phyloP scores from a whole-genome alignment of 1,140 invertebrate species.

The Luehdorfia chinensis region DNA sequence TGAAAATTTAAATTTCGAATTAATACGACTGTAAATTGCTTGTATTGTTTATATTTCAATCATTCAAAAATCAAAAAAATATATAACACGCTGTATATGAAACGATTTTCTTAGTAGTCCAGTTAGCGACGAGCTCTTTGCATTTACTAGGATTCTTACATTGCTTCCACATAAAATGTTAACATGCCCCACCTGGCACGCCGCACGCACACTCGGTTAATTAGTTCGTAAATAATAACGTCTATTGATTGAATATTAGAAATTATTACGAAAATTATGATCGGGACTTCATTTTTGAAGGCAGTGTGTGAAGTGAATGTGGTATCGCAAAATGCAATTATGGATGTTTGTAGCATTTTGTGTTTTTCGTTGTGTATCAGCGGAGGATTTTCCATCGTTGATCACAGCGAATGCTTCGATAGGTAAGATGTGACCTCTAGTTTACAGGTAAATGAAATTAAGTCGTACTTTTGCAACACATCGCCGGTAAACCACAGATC shows the following conservation, averaged over 20 bases:
- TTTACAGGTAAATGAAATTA: not conserved
- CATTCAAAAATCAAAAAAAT: no score
- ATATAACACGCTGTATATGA: conserved; percentile 23
- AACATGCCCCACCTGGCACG: conserved; percentile 31
- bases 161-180: conserved; percentile 30
- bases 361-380: conserved; percentile 27
- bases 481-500: no score
- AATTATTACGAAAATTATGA: conserved; percentile 55
- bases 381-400: conserved; percentile 83
- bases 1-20: no score
- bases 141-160: conserved; percentile 16
- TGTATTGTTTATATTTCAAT: no score
- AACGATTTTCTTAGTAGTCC: conserved; percentile 13
- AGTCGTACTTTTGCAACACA: no score
- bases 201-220: conserved; percentile 20
- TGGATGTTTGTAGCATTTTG: conserved; percentile 35
- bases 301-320: conserved; percentile 18
- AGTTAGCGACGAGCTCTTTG: conserved; percentile 16
- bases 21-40: no score
- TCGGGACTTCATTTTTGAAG: conserved; percentile 27
- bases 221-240: conserved; percentile 43
- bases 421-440: conserved; percentile 74
- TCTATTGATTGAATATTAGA: conserved; percentile 31
- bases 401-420: conserved; percentile 83
- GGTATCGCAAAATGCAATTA: conserved; percentile 38